Base-by-base conservation (phyloP, 1,140 invertebrate genomes). In the Ceratina japonica region DNA sequence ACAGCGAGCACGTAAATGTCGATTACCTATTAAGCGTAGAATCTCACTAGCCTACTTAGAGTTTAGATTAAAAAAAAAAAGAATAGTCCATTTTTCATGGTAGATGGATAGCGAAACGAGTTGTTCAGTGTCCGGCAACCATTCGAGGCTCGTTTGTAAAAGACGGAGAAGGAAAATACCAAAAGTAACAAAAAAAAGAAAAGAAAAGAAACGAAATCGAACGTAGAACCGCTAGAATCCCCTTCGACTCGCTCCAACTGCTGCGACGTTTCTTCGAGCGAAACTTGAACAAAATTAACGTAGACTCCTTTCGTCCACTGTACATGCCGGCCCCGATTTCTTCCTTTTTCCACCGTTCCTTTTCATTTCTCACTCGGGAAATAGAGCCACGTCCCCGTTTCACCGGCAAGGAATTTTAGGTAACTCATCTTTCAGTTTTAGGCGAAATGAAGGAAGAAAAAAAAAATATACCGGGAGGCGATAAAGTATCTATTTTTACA, bases 401-500 rank as follows among this genome's bases (percentile, higher is more conserved):
- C 10, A 44, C 37, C 37, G 37, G 37, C 1, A 31, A 31, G 27
- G 27, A 44, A 44, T 10, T 44, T 44, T 44, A 54, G 52, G 52
- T 18, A n/a, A 54, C 52, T 44, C 37, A 56, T 16, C 54, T 16
- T 18, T 44, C 37, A 16, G 56, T 58, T 68, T 69, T 65, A 72
- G 54, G 27, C 5, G 8, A 51, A n/a, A 56, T 49, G 10, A 54
- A 51, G 24, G 49, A 51, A n/a, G n/a, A n/a, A n/a, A 15, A 49
- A 51, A 75, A 16, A 59, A 27, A 27, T 65, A 61, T 64, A 78
- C 51, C 12, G 58, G 37, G 24, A 62, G 64, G 69, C 78, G 78
- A 80, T 61, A 66, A 75, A 68, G 65, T 74, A 80, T 80, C 56
- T 80, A 80, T 80, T 80, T 80, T 80, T 80, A 59, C 78, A 80